Percentiles rank a stretch among this genome's conserved stretches.
Evolutionary conservation across 2,113 vertebrate species (phyloP).

Genomic region (Anthoscopus minutus): DNA sequence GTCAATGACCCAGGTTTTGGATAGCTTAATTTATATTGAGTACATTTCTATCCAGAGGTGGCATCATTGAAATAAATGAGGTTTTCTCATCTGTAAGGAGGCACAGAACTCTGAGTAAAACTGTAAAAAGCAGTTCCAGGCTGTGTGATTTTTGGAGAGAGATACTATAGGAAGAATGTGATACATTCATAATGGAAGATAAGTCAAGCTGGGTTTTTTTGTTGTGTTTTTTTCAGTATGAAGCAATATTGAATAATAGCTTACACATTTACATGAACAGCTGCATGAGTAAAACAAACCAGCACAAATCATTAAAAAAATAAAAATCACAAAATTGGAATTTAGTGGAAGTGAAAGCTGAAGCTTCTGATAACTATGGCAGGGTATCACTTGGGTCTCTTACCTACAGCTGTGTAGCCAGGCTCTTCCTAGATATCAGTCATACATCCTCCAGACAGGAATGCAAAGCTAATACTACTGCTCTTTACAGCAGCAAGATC

Average conservation of each 20-base stretch:
- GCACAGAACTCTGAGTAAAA: neutral
- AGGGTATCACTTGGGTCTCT: neutral
- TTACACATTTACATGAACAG: neutral
- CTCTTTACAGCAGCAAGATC: neutral
- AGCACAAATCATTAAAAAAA: neutral
- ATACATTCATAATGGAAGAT: neutral
- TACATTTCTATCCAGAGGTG: neutral
- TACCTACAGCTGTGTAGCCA: neutral
- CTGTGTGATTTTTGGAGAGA: neutral
- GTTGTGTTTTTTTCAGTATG: neutral
- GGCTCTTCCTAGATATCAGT: neutral
- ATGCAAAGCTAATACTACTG: neutral
- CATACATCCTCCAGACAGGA: neutral
- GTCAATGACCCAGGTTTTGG: neutral
- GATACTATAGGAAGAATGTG: neutral
- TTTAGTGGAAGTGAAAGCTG: neutral
- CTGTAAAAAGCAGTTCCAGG: neutral
- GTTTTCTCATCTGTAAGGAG: neutral
- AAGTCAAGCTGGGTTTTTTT: neutral
- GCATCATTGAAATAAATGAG: neutral
- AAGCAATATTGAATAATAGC: neutral
- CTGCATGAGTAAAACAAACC: neutral
- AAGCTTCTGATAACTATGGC: neutral
- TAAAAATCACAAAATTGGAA: neutral
- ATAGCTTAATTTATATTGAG: neutral